phyloP scores from a whole-genome alignment of 2,888 invertebrate genomes.

The Acanthosepion lycidas region DNA sequence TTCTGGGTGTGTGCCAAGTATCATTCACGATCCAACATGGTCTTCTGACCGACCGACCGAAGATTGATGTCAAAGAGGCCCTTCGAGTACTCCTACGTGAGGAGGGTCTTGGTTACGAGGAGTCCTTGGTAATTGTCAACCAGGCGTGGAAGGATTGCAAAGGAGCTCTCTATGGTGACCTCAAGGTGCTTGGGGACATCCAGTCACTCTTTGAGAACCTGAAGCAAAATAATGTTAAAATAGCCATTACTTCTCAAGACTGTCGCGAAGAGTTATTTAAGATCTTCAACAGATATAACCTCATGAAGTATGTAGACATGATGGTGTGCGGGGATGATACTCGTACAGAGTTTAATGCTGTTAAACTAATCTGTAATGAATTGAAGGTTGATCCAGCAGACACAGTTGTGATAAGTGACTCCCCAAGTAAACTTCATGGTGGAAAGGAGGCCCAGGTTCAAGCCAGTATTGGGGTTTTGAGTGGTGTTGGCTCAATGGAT shows the following conservation, averaged over 20 bases:
- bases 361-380: conserved; percentile 69
- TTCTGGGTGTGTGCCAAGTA: conserved; percentile 72
- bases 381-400: conserved; percentile 63
- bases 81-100: conserved; percentile 70
- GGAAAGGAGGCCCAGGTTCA: conserved; percentile 73
- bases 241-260: conserved; percentile 76
- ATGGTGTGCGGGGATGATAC: conserved; percentile 76
- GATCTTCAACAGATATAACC: conserved; percentile 61
- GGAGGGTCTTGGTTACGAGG: conserved; percentile 67
- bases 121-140: conserved; percentile 64
- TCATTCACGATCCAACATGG: conserved; percentile 63
- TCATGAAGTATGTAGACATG: conserved; percentile 72
- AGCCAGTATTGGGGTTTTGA: conserved; percentile 75
- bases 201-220: conserved; percentile 68
- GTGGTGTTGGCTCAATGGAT: conserved; percentile 65
- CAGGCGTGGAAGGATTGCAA: conserved; percentile 61
- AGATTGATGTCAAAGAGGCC: conserved; percentile 69
- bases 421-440: conserved; percentile 75
- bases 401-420: conserved; percentile 76
- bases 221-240: conserved; percentile 72
- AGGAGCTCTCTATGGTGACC: conserved; percentile 52
- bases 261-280: conserved; percentile 62
- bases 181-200: conserved; percentile 58
- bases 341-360: conserved; percentile 71
- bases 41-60: conserved; percentile 74